Evolutionary conservation across 2,797 vertebrate species (phyloP).

Genomic region (Epinephelus awoara): DNA sequence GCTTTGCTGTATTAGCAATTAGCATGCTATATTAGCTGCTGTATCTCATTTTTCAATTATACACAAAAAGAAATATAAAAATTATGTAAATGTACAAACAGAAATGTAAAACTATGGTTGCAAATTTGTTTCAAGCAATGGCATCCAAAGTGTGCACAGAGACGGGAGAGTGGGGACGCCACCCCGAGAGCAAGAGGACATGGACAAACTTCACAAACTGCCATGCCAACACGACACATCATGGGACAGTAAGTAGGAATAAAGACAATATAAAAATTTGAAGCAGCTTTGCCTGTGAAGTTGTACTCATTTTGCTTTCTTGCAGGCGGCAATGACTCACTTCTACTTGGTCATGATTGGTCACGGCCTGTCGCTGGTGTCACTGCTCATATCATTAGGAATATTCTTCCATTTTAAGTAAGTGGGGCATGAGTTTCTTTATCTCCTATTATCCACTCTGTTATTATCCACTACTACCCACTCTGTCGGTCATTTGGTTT

Average conservation of each 20-base stretch:
- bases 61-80: too few species aligned
- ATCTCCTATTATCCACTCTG: too few species aligned
- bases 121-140: constrained; percentile 82
- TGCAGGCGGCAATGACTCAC: constrained; percentile 91
- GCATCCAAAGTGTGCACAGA: constrained; percentile 93
- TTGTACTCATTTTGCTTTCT: constrained; percentile 26
- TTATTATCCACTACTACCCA: too few species aligned
- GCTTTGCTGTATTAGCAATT: too few species aligned
- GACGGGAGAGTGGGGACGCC: constrained; percentile 92
- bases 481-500: too few species aligned
- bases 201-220: constrained; percentile 97
- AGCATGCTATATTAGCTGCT: too few species aligned
- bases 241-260: constrained; percentile 81
- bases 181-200: constrained; percentile 93
- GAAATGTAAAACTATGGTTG: neutral
- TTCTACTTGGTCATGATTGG: constrained; percentile 96
- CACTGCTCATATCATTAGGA: constrained; percentile 92
- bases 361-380: constrained; percentile 94
- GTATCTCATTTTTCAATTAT: too few species aligned
- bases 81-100: neutral
- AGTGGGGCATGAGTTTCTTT: constrained; percentile 70
- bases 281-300: neutral
- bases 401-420: constrained; percentile 99
- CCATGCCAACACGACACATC: constrained; percentile 76
- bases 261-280: accelerated